phyloP scores from a whole-genome alignment of 2,888 invertebrate species.

The Heterodera filipjevi region DNA sequence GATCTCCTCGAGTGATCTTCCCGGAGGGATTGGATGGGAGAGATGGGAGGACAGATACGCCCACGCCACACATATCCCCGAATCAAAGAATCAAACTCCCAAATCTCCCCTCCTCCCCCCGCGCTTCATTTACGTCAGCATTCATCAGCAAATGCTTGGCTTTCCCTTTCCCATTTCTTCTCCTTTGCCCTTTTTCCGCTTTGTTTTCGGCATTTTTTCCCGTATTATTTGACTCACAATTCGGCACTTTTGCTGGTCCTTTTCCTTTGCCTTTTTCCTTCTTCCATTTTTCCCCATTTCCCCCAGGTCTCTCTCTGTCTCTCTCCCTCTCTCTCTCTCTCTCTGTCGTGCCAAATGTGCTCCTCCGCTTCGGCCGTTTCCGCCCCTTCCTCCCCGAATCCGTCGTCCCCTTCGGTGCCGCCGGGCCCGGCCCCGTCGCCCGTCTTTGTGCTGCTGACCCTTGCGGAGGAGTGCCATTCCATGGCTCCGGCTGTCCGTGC shows the following conservation, averaged over 20 bases:
- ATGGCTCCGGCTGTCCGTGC: background rate
- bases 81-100: background rate
- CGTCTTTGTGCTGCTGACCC: background rate
- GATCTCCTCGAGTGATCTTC: too few relatives aligned
- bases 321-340: background rate
- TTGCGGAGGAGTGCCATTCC: constrained; percentile 4
- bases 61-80: background rate
- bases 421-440: constrained; percentile 9
- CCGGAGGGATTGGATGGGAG: background rate
- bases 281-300: background rate
- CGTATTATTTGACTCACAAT: too few relatives aligned
- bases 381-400: background rate
- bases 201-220: background rate
- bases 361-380: background rate
- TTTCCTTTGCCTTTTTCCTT: background rate
- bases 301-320: background rate
- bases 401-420: background rate
- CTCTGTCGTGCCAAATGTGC: background rate
- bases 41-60: background rate
- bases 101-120: background rate
- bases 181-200: background rate
- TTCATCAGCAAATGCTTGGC: background rate
- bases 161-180: background rate
- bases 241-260: too few relatives aligned
- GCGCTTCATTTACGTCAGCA: background rate